Conservation (phyloP, 1,140 invertebrate species). For the Microplitis mediator region DNA sequence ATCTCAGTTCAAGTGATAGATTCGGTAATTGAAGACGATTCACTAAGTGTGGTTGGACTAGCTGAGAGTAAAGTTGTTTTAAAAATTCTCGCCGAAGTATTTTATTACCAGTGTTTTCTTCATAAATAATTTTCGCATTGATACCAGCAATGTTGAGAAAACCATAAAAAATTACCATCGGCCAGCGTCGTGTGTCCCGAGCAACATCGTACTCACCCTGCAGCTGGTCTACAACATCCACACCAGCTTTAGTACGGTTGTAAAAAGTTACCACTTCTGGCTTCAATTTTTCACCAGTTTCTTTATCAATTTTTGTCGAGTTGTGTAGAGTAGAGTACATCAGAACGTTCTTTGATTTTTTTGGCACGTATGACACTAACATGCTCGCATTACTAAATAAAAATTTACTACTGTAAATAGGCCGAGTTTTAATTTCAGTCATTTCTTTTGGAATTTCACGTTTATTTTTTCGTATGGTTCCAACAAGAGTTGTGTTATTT, state of each 20-base stretch:
- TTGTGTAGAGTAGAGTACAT: slow-evolving; percentile 46
- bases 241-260: slow-evolving; percentile 45
- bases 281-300: slow-evolving; percentile 36
- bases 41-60: neutral
- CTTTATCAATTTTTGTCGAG: slow-evolving; percentile 41
- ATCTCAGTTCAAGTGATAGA: neutral
- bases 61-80: neutral
- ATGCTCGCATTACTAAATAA: too few species aligned
- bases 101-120: neutral
- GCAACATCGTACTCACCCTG: slow-evolving; percentile 39
- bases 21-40: neutral
- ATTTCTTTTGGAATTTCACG: too few species aligned
- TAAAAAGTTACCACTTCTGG: slow-evolving; percentile 45
- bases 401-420: too few species aligned
- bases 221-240: slow-evolving; percentile 48
- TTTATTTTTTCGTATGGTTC: slow-evolving; percentile 36
- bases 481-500: slow-evolving; percentile 44
- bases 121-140: slow-evolving; percentile 13
- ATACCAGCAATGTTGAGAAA: slow-evolving; percentile 38
- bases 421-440: too few species aligned
- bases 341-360: slow-evolving; percentile 45
- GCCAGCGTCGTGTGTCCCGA: slow-evolving; percentile 43
- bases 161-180: slow-evolving; percentile 43
- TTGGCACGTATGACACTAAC: slow-evolving; percentile 45
- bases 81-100: neutral